Conservation (phyloP, 2,888 invertebrate genomes). For the Lucinisca nassula region DNA sequence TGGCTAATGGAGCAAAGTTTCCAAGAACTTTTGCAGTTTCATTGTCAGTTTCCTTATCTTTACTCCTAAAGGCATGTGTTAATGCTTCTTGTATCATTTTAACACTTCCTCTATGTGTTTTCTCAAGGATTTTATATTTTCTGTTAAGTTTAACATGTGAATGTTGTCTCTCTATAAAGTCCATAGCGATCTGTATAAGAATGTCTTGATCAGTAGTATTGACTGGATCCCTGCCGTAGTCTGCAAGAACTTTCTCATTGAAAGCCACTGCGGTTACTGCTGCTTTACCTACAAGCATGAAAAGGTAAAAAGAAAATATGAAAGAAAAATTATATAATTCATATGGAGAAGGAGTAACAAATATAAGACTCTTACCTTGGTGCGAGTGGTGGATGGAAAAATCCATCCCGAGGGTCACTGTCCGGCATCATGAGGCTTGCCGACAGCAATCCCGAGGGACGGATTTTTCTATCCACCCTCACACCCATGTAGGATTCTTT, state of each 20-base stretch:
- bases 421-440: too few species aligned
- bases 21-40: slow-evolving; percentile 80
- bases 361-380: too few species aligned
- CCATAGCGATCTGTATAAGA: slow-evolving; percentile 83
- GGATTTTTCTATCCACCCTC: too few species aligned
- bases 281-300: slow-evolving; percentile 74
- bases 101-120: slow-evolving; percentile 77
- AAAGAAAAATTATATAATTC: too few species aligned
- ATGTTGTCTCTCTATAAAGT: slow-evolving; percentile 82
- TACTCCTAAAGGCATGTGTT: slow-evolving; percentile 67
- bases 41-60: slow-evolving; percentile 76
- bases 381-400: too few species aligned
- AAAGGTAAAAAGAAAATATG: too few species aligned
- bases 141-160: slow-evolving; percentile 76
- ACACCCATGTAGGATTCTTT: too few species aligned
- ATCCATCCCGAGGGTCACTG: too few species aligned
- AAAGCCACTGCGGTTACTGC: slow-evolving; percentile 82
- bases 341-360: too few species aligned
- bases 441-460: too few species aligned
- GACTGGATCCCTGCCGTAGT: slow-evolving; percentile 79
- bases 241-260: slow-evolving; percentile 81
- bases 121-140: slow-evolving; percentile 77
- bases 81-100: slow-evolving; percentile 76
- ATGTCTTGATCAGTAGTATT: slow-evolving; percentile 76
- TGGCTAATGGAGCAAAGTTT: slow-evolving; percentile 80